Percentiles rank a stretch among this genome's conserved stretches.
Evolutionary conservation across 2,113 vertebrate species (phyloP).

Genomic region (Delphinapterus leucas): DNA sequence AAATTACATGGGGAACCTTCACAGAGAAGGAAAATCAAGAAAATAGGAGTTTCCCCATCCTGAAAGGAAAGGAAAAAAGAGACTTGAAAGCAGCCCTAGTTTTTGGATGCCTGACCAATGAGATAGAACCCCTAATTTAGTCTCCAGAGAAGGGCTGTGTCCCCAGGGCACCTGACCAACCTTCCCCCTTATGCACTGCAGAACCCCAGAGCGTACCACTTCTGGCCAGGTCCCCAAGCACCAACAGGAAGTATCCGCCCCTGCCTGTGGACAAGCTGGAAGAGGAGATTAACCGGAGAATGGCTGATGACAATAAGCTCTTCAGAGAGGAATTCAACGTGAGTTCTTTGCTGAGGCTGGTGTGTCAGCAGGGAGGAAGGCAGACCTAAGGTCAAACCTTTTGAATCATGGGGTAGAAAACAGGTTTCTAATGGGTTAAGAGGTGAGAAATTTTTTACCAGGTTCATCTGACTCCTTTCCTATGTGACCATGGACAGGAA

Average conservation of each 20-base stretch:
- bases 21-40: conserved; percentile 23
- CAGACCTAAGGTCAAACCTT: neutral
- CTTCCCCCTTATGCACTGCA: conserved; percentile 74
- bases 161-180: conserved; percentile 5
- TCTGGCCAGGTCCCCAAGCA: conserved; percentile 97
- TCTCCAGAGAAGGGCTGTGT: neutral
- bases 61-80: neutral
- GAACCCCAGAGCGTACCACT: conserved; percentile 97
- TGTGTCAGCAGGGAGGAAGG: conserved; percentile 29
- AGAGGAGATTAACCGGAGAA: conserved; percentile 98
- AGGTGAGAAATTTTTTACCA: conserved; percentile 17
- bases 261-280: conserved; percentile 96
- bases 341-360: conserved; percentile 74
- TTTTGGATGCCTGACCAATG: neutral
- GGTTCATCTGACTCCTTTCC: conserved; percentile 20
- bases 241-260: conserved; percentile 97
- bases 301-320: conserved; percentile 99
- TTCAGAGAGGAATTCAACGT: conserved; percentile 98
- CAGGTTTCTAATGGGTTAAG: conserved; percentile 31
- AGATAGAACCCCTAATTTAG: neutral
- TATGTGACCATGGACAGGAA: conserved; percentile 15
- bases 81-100: neutral
- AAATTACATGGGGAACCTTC: neutral
- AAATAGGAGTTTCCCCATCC: neutral
- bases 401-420: conserved; percentile 20